phyloP scores from a whole-genome alignment of 2,888 invertebrate species.

The Patella caerulea region DNA sequence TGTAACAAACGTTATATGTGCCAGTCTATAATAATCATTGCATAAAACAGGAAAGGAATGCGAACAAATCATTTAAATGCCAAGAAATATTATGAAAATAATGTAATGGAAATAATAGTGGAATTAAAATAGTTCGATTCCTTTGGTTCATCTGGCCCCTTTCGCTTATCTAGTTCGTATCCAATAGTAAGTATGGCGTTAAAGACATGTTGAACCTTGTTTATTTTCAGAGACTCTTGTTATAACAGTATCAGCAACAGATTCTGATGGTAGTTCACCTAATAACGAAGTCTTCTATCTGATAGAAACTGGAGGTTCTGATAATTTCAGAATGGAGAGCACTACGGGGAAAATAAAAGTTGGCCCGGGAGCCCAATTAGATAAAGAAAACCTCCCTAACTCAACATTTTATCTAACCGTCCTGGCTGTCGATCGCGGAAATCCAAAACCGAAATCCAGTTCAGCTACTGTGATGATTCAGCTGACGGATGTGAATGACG shows the following conservation, averaged over 20 bases:
- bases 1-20: neutral
- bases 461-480: conserved; percentile 75
- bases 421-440: conserved; percentile 62
- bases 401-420: conserved; percentile 53
- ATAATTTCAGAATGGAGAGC: conserved; percentile 93
- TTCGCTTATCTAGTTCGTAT: no score
- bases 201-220: no score
- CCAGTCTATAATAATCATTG: neutral
- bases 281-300: conserved; percentile 92
- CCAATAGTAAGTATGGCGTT: no score
- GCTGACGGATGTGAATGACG: conserved; percentile 93
- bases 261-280: conserved; percentile 71
- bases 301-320: conserved; percentile 89
- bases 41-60: no score
- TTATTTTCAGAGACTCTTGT: conserved; percentile 44
- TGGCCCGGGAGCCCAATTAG: conserved; percentile 89
- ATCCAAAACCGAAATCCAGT: conserved; percentile 26
- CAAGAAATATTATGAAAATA: no score
- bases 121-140: no score
- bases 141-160: no score
- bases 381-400: conserved; percentile 79
- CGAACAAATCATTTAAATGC: no score
- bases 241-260: conserved; percentile 51
- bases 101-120: no score
- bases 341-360: conserved; percentile 87